Percentiles rank a stretch among this genome's conserved stretches.
phyloP scores from a whole-genome alignment of 2,888 invertebrate genomes.

The Marasmarcha lunaedactyla region DNA sequence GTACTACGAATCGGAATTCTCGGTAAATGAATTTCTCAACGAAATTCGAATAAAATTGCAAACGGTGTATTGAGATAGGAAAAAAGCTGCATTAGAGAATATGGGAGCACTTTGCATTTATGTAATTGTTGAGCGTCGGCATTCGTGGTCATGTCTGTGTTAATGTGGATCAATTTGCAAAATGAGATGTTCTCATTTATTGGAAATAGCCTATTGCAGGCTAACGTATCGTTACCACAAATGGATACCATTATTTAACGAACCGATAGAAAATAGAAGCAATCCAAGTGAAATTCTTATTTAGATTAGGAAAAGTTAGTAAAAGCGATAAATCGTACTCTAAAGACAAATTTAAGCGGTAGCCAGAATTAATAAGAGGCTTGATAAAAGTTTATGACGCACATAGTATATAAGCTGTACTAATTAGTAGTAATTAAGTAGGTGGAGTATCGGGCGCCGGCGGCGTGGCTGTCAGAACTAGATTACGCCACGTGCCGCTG shows the following conservation, averaged over 20 bases:
- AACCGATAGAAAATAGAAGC: too few species aligned
- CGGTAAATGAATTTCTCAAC: conserved; percentile 24
- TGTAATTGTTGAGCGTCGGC: conserved; percentile 27
- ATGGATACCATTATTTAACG: neutral
- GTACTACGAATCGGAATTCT: conserved; percentile 31
- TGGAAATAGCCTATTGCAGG: neutral
- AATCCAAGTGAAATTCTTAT: too few species aligned
- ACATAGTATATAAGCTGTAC: conserved; percentile 45
- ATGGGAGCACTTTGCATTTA: conserved; percentile 43
- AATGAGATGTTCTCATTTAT: conserved; percentile 1
- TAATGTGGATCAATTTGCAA: conserved; percentile 41
- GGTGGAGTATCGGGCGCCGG: conserved; percentile 38
- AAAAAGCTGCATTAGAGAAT: conserved; percentile 23
- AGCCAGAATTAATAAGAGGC: conserved; percentile 40
- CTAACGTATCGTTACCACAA: neutral
- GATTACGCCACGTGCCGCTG: neutral
- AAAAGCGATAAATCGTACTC: neutral
- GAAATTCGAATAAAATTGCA: conserved; percentile 47
- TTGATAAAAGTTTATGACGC: conserved; percentile 49
- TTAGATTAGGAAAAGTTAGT: too few species aligned
- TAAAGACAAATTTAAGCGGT: conserved; percentile 32
- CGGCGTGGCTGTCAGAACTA: conserved; percentile 27
- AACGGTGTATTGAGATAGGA: conserved; percentile 31
- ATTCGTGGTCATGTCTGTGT: conserved; percentile 24
- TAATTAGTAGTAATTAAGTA: conserved; percentile 65